Conservation (phyloP, 2,888 invertebrate genomes). For the Lasioglossum calceatum region DNA sequence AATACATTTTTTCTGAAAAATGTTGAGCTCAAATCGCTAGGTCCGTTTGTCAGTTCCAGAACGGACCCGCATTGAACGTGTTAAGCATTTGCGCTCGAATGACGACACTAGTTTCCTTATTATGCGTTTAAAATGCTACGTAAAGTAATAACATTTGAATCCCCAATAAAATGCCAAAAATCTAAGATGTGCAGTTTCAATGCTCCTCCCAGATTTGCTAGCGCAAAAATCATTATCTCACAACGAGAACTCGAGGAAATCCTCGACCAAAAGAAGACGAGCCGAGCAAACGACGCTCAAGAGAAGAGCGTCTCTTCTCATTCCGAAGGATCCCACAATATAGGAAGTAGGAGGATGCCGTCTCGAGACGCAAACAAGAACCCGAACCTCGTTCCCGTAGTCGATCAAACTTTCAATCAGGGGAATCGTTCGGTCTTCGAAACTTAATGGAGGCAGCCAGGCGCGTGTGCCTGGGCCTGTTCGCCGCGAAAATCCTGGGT, state of each 20-base stretch:
- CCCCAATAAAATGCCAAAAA: no score
- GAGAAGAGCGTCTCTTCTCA: neutral
- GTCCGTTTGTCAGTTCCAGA: no score
- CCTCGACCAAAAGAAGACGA: neutral
- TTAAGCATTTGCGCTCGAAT: no score
- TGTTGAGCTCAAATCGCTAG: no score
- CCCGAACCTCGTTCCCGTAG: neutral
- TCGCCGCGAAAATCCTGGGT: conserved; percentile 12
- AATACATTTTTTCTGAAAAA: no score
- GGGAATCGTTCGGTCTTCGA: neutral
- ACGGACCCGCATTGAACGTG: no score
- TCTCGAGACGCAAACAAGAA: conserved; percentile 1
- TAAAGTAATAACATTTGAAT: no score
- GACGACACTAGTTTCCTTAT: no score
- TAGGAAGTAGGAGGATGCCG: neutral
- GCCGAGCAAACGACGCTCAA: neutral
- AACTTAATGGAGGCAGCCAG: conserved; percentile 3
- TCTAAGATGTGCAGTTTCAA: neutral
- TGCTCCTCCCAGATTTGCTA: no score
- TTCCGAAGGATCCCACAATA: neutral
- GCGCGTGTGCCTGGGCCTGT: neutral
- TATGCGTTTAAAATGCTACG: neutral
- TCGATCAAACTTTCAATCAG: neutral
- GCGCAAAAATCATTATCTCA: no score
- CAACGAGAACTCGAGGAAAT: no score